phyloP scores from a whole-genome alignment of 2,797 vertebrate genomes.

The Tympanoctomys barrerae region DNA sequence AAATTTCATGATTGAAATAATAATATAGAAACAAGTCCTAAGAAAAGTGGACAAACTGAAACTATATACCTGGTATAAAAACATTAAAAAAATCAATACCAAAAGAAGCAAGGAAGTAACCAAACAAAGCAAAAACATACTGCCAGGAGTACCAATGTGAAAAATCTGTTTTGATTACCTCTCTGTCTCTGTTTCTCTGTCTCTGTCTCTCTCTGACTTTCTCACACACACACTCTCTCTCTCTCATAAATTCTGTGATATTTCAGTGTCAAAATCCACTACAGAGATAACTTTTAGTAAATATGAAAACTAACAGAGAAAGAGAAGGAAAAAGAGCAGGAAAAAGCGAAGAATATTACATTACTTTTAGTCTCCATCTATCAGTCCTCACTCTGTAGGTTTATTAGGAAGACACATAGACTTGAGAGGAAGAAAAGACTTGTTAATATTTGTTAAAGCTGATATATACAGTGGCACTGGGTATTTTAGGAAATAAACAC shows the following conservation, averaged over 20 bases:
- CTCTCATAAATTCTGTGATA: neutral
- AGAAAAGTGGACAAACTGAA: neutral
- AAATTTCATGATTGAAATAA: slow-evolving; percentile 19
- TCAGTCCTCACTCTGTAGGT: neutral
- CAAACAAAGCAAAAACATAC: neutral
- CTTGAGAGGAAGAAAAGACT: neutral
- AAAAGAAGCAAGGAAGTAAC: neutral
- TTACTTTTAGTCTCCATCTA: neutral
- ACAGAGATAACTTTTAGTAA: neutral
- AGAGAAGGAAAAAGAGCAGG: neutral
- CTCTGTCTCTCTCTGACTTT: neutral
- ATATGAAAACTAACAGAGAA: neutral
- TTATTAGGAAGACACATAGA: neutral
- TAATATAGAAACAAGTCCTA: neutral
- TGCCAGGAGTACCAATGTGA: neutral
- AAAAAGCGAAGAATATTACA: neutral
- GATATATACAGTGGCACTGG: neutral
- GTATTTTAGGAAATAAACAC: neutral
- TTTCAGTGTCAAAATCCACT: slow-evolving; percentile 41
- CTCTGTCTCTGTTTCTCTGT: neutral
- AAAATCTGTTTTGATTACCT: neutral
- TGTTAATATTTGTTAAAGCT: neutral
- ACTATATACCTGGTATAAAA: neutral
- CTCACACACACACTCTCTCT: too few relatives aligned
- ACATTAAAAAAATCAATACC: neutral